Evolutionary conservation across 37 sponge, comb jelly and placozoan species (phyloP).

Genomic region (Halisarca cf. caerulea): DNA sequence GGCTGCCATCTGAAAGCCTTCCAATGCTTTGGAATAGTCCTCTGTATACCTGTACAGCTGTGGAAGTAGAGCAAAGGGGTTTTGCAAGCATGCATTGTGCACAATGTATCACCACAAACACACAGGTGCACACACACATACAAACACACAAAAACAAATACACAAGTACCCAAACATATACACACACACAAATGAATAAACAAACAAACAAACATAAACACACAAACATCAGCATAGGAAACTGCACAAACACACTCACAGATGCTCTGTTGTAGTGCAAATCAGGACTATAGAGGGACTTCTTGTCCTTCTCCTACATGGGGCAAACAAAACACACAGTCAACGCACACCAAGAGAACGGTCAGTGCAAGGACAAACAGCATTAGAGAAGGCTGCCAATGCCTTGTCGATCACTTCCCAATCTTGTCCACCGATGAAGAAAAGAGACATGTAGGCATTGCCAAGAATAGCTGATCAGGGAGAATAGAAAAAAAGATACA

Average conservation of each 20-base stretch:
- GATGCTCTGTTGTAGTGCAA: slow-evolving; percentile 80
- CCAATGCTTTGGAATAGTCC: slow-evolving; percentile 46
- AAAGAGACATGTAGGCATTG: slow-evolving; percentile 79
- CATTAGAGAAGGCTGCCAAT: slow-evolving; percentile 65
- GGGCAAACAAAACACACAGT: background rate
- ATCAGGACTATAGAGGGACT: slow-evolving; percentile 57
- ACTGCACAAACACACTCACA: slow-evolving; percentile 36
- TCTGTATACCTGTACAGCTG: slow-evolving; percentile 72
- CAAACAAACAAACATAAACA: too few relatives aligned
- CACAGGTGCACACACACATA: too few relatives aligned
- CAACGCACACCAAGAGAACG: background rate
- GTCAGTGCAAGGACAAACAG: slow-evolving; percentile 23
- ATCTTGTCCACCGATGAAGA: slow-evolving; percentile 56
- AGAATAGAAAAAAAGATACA: too few relatives aligned
- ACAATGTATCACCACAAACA: background rate
- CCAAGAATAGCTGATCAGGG: slow-evolving; percentile 78
- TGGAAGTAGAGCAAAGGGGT: too few relatives aligned
- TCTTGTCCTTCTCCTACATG: slow-evolving; percentile 73
- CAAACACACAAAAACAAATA: slow-evolving; percentile 16
- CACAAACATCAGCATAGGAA: background rate
- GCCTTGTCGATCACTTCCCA: slow-evolving; percentile 52
- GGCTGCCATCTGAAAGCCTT: slow-evolving; percentile 30
- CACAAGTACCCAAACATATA: slow-evolving; percentile 47
- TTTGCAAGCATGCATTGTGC: too few relatives aligned
- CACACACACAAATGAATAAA: too few relatives aligned